These are phyloP conservation scores for Osmerus mordax DNA, from an alignment of 2,113 vertebrate species.

Conservation along the genomic window DNA sequence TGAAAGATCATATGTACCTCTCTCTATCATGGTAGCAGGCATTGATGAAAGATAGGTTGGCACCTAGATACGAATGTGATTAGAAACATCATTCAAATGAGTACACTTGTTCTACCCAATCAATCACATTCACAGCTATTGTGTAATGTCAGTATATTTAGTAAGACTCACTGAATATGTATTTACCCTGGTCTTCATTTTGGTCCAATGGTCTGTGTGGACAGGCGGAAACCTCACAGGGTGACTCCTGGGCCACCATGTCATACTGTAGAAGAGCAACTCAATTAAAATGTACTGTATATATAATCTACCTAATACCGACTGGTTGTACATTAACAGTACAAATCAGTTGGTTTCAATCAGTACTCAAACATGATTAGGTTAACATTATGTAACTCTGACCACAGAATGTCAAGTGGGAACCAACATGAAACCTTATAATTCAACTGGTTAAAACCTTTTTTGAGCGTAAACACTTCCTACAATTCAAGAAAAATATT, in stretches of 20 bases:
- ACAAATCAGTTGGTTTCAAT: not conserved
- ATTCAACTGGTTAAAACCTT: no score
- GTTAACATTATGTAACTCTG: not conserved
- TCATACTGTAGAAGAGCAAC: constrained; percentile 43
- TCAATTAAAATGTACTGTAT: not conserved
- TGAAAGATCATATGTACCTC: constrained; percentile 26
- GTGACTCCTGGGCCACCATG: constrained; percentile 54
- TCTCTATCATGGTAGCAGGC: constrained; percentile 38
- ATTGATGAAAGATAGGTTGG: constrained; percentile 36
- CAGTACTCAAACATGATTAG: not conserved
- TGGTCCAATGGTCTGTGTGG: constrained; percentile 62
- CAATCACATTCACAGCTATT: not conserved
- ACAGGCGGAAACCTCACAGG: constrained; percentile 55
- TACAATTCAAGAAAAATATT: no score
- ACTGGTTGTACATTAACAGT: no score
- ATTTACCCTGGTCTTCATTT: constrained; percentile 62
- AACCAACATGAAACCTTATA: not conserved
- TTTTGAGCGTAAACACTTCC: no score
- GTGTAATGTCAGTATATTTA: not conserved
- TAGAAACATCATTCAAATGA: not conserved
- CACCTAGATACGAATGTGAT: constrained; percentile 36
- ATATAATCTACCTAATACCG: not conserved
- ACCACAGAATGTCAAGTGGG: not conserved
- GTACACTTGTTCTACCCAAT: not conserved
- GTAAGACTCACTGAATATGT: not conserved